Percentiles rank a stretch among this genome's conserved stretches.
Evolutionary conservation across 2,888 invertebrate genomes (phyloP).

Genomic region (Hemaris fuciformis): DNA sequence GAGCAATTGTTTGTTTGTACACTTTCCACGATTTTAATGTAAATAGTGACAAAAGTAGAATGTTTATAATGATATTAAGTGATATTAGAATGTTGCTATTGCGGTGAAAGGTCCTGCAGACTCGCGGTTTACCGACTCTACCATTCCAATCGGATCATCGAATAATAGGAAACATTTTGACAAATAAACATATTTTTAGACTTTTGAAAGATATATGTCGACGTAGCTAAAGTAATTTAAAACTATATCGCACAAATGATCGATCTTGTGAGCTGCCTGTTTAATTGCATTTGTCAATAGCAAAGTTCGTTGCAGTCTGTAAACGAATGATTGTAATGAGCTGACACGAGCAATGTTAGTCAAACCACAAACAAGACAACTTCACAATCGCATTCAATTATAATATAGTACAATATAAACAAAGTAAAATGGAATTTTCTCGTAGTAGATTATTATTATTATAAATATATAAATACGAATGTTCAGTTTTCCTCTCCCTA

Average conservation of each 20-base stretch:
- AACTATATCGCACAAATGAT: conserved; percentile 62
- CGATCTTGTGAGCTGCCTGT: conserved; percentile 46
- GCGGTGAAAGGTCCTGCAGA: conserved; percentile 34
- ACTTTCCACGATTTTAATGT: conserved; percentile 43
- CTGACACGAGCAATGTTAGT: background rate
- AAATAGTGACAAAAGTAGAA: conserved; percentile 56
- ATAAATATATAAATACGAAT: background rate
- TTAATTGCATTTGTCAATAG: conserved; percentile 62
- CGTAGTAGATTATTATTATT: background rate
- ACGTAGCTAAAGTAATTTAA: conserved; percentile 39
- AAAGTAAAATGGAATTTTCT: background rate
- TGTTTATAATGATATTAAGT: conserved; percentile 51
- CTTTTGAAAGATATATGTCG: conserved; percentile 26
- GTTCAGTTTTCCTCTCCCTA: background rate
- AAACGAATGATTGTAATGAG: background rate
- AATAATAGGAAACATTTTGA: conserved; percentile 32
- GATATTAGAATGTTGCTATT: conserved; percentile 60
- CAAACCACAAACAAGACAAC: background rate
- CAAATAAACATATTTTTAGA: conserved; percentile 32
- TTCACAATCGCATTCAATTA: conserved; percentile 7
- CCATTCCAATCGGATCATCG: conserved; percentile 65
- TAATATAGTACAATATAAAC: conserved; percentile 5
- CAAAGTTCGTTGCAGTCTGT: conserved; percentile 37
- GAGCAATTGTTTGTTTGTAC: conserved; percentile 29
- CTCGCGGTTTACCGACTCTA: conserved; percentile 46